Percentiles rank a stretch among this genome's conserved stretches.
These are phyloP conservation scores for Tadarida brasiliensis DNA, from an alignment of 2,797 vertebrate genomes.

Conservation along the genomic window DNA sequence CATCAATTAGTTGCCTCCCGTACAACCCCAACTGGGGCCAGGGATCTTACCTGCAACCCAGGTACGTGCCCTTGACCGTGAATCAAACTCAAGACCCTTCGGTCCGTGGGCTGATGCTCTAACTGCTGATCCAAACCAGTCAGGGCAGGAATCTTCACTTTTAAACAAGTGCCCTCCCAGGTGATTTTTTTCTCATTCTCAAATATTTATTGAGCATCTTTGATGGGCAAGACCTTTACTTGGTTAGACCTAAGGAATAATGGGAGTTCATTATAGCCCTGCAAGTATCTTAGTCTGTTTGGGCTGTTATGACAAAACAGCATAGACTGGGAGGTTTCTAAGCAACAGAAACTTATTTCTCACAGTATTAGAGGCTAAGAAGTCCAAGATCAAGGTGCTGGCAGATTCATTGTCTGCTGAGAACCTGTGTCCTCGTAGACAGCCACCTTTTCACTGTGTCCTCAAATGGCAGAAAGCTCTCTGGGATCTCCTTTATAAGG, in stretches of 20 bases:
- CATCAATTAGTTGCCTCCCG: no score
- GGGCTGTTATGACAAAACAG: not conserved
- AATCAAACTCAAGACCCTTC: no score
- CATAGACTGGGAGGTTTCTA: not conserved
- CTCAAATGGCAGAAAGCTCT: not conserved
- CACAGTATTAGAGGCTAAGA: not conserved
- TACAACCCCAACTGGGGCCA: no score
- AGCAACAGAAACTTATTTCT: not conserved
- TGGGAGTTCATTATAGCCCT: not conserved
- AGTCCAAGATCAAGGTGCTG: not conserved
- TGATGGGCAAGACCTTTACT: not conserved
- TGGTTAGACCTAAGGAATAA: not conserved
- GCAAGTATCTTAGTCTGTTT: not conserved
- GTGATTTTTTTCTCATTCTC: not conserved
- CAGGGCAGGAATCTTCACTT: not conserved
- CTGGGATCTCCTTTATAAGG: not conserved
- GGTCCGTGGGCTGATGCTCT: no score
- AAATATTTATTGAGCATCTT: not conserved
- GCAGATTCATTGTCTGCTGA: not conserved
- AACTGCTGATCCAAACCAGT: no score
- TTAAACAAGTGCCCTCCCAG: not conserved
- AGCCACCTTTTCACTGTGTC: not conserved
- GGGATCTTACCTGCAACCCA: no score
- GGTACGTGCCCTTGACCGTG: no score
- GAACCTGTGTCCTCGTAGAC: not conserved